These are phyloP conservation scores for Rattus norvegicus DNA, from an alignment of 2,113 vertebrate species.

Conservation along the genomic window GRCr8 NC_086020.1:245142501-245143000, in stretches of 20 bases:
- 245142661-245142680: background rate
- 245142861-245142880: conserved; percentile 2
- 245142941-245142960: background rate
- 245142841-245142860: conserved; percentile 31
- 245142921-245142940: conserved; percentile 74
- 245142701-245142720: background rate
- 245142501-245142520: conserved; percentile 1
- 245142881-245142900: conserved; percentile 64
- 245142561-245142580: conserved; percentile 54
- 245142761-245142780: conserved; percentile 8
- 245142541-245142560: background rate
- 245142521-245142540: conserved; percentile 27
- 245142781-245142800: conserved; percentile 43
- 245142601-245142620: conserved; percentile 16
- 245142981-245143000: conserved; percentile 35
- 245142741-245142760: fast-evolving
- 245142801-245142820: conserved; percentile 35
- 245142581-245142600: background rate
- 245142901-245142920: conserved; percentile 73
- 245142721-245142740: background rate
- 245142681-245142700: background rate
- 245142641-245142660: background rate
- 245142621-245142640: conserved; percentile 45
- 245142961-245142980: background rate
- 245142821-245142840: background rate